Percentiles rank a stretch among this genome's conserved stretches.
phyloP scores from a whole-genome alignment of 1,140 invertebrate genomes.

The Drosophila pandora region DNA sequence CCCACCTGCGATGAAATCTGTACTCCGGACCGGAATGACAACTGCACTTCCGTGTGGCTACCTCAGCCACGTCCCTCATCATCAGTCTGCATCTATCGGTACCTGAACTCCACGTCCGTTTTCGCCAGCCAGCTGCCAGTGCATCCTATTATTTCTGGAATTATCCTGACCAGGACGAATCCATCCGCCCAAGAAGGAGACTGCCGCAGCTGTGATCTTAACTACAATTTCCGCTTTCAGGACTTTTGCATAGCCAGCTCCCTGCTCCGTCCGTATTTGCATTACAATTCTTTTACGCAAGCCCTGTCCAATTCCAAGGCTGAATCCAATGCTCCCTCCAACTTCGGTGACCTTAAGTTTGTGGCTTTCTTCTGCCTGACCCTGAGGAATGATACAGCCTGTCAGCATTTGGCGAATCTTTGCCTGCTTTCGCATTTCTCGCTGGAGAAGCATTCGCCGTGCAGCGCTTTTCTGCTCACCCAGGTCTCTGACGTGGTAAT shows the following conservation, averaged over 20 bases:
- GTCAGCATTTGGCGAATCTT: constrained; percentile 89
- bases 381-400: constrained; percentile 83
- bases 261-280: constrained; percentile 69
- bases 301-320: constrained; percentile 14
- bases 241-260: constrained; percentile 74
- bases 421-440: constrained; percentile 87
- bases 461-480: constrained; percentile 84
- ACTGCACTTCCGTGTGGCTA: constrained; percentile 37
- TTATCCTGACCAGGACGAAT: constrained; percentile 45
- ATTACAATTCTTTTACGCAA: constrained; percentile 78
- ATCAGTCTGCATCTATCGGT: constrained; percentile 34
- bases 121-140: constrained; percentile 25
- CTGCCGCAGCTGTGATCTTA: constrained; percentile 59
- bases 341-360: constrained; percentile 79
- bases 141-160: constrained; percentile 28
- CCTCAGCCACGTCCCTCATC: constrained; percentile 10
- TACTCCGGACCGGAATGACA: constrained; percentile 20
- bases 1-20: constrained; percentile 62
- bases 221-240: constrained; percentile 69
- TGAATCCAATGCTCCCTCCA: constrained; percentile 8
- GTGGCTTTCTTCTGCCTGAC: constrained; percentile 79
- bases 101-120: constrained; percentile 48
- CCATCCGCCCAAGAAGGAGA: constrained; percentile 41
- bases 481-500: constrained; percentile 82
- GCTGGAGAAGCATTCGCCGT: constrained; percentile 84